Evolutionary conservation across 1,140 invertebrate genomes (phyloP).

Genomic region (Danaus melanippus): DNA sequence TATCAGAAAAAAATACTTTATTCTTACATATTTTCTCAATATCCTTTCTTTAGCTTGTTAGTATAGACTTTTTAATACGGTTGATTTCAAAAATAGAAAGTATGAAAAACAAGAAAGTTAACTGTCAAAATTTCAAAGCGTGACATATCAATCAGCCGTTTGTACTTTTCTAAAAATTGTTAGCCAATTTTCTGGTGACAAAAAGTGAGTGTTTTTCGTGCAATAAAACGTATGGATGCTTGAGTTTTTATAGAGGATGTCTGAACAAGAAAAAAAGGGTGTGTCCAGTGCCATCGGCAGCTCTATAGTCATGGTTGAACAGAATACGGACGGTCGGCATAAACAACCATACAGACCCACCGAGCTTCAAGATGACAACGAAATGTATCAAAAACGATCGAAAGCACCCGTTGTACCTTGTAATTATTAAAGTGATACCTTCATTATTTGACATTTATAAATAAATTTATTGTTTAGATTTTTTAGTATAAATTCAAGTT

Average conservation of each 20-base stretch:
- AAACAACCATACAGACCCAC: slow-evolving; percentile 33
- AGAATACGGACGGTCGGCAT: slow-evolving; percentile 28
- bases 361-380: slow-evolving; percentile 34
- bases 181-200: slow-evolving; percentile 34
- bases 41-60: too few relatives aligned
- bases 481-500: slow-evolving; percentile 8
- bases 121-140: slow-evolving; percentile 60
- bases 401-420: slow-evolving; percentile 41
- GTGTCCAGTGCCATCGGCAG: slow-evolving; percentile 21
- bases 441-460: slow-evolving; percentile 5
- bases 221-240: slow-evolving; percentile 44
- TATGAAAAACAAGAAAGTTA: slow-evolving; percentile 44
- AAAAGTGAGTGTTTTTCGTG: slow-evolving; percentile 34
- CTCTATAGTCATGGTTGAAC: slow-evolving; percentile 37
- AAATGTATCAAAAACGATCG: slow-evolving; percentile 39
- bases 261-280: slow-evolving; percentile 47
- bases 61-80: too few relatives aligned
- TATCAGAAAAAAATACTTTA: too few relatives aligned
- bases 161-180: slow-evolving; percentile 48
- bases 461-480: slow-evolving; percentile 4
- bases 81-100: slow-evolving; percentile 55
- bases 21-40: too few relatives aligned
- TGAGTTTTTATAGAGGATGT: slow-evolving; percentile 44
- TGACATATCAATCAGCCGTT: slow-evolving; percentile 48
- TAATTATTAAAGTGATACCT: slow-evolving; percentile 18